Base-by-base conservation (phyloP, 2,888 invertebrate genomes). In the Linnaemya tessellans region DNA sequence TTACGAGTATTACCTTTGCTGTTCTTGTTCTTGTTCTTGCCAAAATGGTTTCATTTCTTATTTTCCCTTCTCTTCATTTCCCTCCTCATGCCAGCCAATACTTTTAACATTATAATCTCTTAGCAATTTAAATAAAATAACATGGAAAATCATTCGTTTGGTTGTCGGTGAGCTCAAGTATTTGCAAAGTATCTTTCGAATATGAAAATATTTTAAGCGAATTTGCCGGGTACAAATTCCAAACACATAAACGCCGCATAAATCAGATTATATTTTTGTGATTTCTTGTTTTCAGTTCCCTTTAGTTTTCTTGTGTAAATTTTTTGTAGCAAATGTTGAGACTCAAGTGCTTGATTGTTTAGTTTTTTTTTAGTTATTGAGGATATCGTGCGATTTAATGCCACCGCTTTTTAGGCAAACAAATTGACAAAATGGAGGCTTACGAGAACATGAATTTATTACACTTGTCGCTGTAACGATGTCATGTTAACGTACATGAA, bases 41-140 rank as follows among this genome's bases (percentile, higher is more conserved):
- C 46, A 71, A 83, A 82, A 71, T 70, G 54, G 4, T 51, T 71
- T 75, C 49, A 22, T 84, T 68, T 75, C 65, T 51, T 64, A 25
- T 18, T 67, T 51, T 15, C 10, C 18, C 43, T 30, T 49, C 1
- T 3, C 58, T 68, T 15, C 30, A 25, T 65, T 65, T 22, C 38
- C 15, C 30, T 43, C 38, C 46, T 60, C 46, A 11, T 58, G 58
- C 64, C 75, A 49, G 43, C 56, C 54, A 54, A 83, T 71, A 62
- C n/a, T 68, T 75, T 65, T 46, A 13, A 35, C 70, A 70, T 80
- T 78, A 79, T 80, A 75, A 80, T 79, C 85, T 82, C 75, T 71
- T 77, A 79, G 73, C 68, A 84, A 89, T 90, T 90, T 89, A 89
- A 89, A 90, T 90, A 90, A 89, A 89, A 88, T 84, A 85, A 88